phyloP scores from a whole-genome alignment of 2,797 vertebrate species.

The Nyctalus aviator region DNA sequence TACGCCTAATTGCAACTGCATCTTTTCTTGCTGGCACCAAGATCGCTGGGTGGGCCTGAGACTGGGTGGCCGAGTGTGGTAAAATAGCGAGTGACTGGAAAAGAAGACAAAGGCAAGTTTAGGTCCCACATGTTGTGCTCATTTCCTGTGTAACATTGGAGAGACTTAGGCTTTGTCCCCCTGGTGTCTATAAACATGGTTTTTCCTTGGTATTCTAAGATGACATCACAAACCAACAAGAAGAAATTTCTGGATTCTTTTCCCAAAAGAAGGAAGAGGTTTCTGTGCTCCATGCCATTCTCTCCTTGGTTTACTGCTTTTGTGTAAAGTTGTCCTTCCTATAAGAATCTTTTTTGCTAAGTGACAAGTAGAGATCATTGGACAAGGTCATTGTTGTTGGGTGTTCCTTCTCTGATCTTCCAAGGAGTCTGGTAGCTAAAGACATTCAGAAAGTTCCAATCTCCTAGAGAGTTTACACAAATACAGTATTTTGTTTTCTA shows the following conservation, averaged over 20 bases:
- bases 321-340: background rate
- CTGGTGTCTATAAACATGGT: slow-evolving; percentile 11
- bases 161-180: background rate
- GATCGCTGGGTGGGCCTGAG: slow-evolving; percentile 58
- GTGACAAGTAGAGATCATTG: background rate
- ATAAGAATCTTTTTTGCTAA: background rate
- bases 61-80: slow-evolving; percentile 27
- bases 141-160: slow-evolving; percentile 47
- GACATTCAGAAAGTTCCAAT: background rate
- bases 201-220: slow-evolving; percentile 24
- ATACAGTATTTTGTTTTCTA: background rate
- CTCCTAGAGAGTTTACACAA: background rate
- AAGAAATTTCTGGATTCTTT: background rate
- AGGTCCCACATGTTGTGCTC: slow-evolving; percentile 42
- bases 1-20: slow-evolving; percentile 45
- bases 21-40: slow-evolving; percentile 64
- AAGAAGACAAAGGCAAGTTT: slow-evolving; percentile 56
- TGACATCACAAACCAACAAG: slow-evolving; percentile 22
- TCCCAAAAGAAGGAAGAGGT: background rate
- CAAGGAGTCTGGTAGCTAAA: background rate
- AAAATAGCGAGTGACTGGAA: slow-evolving; percentile 1
- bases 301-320: background rate
- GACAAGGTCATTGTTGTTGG: background rate
- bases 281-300: background rate
- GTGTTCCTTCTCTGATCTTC: background rate